Conservation (phyloP, 2,797 vertebrate species). For the Trachurus trachurus region DNA sequence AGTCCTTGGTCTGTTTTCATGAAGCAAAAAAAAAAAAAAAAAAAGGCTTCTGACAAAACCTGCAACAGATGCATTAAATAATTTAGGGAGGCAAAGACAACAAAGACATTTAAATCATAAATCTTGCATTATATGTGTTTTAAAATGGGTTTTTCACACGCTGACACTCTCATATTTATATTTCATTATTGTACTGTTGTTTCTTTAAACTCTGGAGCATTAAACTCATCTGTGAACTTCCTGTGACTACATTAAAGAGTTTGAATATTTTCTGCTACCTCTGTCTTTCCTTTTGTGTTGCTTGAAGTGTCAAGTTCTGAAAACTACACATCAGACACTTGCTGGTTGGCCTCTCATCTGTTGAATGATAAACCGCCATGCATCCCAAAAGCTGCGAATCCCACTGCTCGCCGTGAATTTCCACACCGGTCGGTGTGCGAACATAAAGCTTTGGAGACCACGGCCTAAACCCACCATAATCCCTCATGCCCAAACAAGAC, state of each 20-base stretch:
- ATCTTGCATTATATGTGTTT: background rate
- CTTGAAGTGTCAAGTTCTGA: background rate
- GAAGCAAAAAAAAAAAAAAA: too few relatives aligned
- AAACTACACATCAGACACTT: background rate
- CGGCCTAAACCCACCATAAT: conserved; percentile 74
- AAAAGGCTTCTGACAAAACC: conserved; percentile 29
- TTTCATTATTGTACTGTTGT: background rate
- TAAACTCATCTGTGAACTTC: background rate
- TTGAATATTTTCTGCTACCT: background rate
- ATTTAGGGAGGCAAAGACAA: conserved; percentile 22
- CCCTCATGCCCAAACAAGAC: conserved; percentile 78
- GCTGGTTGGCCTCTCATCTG: conserved; percentile 18
- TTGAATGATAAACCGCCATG: conserved; percentile 43
- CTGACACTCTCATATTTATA: background rate
- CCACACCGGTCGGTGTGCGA: conserved; percentile 54
- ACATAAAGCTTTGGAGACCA: conserved; percentile 62
- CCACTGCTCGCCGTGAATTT: conserved; percentile 48
- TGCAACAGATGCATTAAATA: conserved; percentile 15
- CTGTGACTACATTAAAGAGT: background rate
- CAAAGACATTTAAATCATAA: background rate
- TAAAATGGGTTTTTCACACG: background rate
- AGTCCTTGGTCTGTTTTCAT: conserved; percentile 11
- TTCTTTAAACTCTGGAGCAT: background rate
- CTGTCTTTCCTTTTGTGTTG: background rate
- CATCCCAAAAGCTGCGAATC: conserved; percentile 27